phyloP scores from a whole-genome alignment of 1,140 invertebrate species.

The Drosophila arizonae region DNA sequence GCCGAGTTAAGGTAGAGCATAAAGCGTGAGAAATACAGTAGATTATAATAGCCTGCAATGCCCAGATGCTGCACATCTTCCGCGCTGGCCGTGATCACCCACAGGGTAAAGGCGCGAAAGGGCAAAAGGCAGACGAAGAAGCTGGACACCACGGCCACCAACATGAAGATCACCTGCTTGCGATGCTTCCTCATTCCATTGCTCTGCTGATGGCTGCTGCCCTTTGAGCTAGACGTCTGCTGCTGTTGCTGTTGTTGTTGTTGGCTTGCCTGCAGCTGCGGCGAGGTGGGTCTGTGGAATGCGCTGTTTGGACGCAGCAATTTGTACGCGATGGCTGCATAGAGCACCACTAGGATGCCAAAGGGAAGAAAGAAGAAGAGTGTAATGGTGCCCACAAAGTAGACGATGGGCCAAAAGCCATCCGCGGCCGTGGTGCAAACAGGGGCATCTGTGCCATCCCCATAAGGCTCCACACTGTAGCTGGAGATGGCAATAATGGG shows the following conservation, averaged over 20 bases:
- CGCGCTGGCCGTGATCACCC: constrained; percentile 89
- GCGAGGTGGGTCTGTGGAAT: constrained; percentile 82
- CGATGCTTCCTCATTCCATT: constrained; percentile 85
- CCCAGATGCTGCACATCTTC: constrained; percentile 87
- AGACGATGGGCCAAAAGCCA: constrained; percentile 88
- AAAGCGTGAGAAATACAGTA: constrained; percentile 92
- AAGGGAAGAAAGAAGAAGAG: constrained; percentile 93
- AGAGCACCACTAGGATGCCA: constrained; percentile 90
- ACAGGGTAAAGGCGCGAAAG: constrained; percentile 92
- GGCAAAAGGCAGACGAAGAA: constrained; percentile 96
- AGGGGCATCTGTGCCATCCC: constrained; percentile 87
- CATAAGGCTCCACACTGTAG: constrained; percentile 87
- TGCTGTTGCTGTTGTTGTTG: constrained; percentile 4
- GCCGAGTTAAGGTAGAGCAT: constrained; percentile 95
- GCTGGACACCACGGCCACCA: constrained; percentile 93
- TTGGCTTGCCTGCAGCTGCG: constrained; percentile 60
- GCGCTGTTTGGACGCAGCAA: constrained; percentile 84
- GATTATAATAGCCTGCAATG: constrained; percentile 92
- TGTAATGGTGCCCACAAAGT: constrained; percentile 90
- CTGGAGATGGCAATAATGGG: constrained; percentile 90
- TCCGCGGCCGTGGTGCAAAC: constrained; percentile 90
- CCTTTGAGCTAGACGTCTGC: constrained; percentile 40
- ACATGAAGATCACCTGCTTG: constrained; percentile 92
- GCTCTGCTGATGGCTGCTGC: constrained; percentile 74
- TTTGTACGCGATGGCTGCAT: constrained; percentile 92